Evolutionary conservation across 2,797 vertebrate genomes (phyloP), one percentile per base, ranked within the genome.

Genomic region (Tapirus indicus): DNA sequence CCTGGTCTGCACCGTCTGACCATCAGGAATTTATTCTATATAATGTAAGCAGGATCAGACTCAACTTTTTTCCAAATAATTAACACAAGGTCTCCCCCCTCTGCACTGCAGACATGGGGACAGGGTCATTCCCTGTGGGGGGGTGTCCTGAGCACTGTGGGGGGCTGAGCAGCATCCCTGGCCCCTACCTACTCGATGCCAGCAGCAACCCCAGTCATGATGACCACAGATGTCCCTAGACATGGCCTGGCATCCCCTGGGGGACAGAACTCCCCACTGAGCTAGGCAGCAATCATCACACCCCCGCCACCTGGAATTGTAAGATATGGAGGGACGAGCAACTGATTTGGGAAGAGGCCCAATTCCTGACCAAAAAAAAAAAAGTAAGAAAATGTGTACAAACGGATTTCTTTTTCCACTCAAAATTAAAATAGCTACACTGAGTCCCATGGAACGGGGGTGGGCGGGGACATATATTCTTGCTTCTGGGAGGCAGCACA

Each of bases 131-230:
- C 75, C 29, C 27, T 25, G 35, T 7, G 17, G 8, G 38, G 62
- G 29, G 35, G 13, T 0, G 0, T 38, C n/a, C 77, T 11, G 10
- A n/a, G 72, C 2, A 20, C 58, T n/a, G 21, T 6, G 2, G 25
- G 10, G 9, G 10, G 20, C 8, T 23, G 2, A 29, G 71, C 23
- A 2, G 94, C 6, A 4, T 27, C 79, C 21, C 27, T 27, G 68
- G 7, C 32, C 71, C 38, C 58, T 21, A 21, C 17, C 25, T 14
- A 14, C 62, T 44, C 4, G 11, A 47, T 11, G 27, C 23, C n/a
- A 49, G 66, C 52, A 11, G 71, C 35, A 38, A 52, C 52, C 11
- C 27, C 9, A 20, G 6, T 32, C 14, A 14, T 71, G 84, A 56
- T 18, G 25, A 47, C 49, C 94, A 25, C 79, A 71, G n/a, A 69